Conservation (phyloP, 2,888 invertebrate genomes). For the Leptinotarsa juncta region DNA sequence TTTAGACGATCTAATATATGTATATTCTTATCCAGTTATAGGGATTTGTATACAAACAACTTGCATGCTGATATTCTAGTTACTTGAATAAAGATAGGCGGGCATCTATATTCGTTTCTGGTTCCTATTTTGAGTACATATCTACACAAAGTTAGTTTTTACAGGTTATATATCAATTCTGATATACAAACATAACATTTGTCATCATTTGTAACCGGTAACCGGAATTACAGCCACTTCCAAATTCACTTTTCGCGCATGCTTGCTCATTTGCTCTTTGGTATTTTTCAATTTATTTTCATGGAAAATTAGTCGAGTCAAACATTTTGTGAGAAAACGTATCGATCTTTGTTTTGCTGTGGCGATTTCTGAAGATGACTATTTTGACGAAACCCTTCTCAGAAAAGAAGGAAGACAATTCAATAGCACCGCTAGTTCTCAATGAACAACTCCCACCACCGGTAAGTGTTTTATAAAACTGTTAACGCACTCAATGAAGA, state of each 20-base stretch:
- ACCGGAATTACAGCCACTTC: background rate
- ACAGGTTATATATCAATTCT: no score
- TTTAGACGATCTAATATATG: no score
- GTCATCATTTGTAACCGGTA: background rate
- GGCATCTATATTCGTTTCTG: no score
- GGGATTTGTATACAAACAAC: no score
- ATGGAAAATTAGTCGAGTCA: background rate
- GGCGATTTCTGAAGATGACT: slow-evolving; percentile 72
- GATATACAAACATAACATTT: no score
- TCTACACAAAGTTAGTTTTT: no score
- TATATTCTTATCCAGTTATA: no score
- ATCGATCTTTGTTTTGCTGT: slow-evolving; percentile 21
- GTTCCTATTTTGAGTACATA: no score
- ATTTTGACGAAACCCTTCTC: slow-evolving; percentile 80
- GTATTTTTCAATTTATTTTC: background rate
- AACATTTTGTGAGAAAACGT: background rate
- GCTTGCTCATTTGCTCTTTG: background rate
- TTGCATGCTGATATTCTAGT: no score
- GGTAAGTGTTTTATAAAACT: slow-evolving; percentile 54
- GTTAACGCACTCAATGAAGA: slow-evolving; percentile 2
- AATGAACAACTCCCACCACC: slow-evolving; percentile 64
- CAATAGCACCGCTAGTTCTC: slow-evolving; percentile 74
- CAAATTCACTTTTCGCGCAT: background rate
- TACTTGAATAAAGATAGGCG: no score
- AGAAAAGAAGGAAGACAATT: slow-evolving; percentile 78